Evolutionary conservation across 2,888 invertebrate genomes (phyloP).

Genomic region (Conistra vaccinii): DNA sequence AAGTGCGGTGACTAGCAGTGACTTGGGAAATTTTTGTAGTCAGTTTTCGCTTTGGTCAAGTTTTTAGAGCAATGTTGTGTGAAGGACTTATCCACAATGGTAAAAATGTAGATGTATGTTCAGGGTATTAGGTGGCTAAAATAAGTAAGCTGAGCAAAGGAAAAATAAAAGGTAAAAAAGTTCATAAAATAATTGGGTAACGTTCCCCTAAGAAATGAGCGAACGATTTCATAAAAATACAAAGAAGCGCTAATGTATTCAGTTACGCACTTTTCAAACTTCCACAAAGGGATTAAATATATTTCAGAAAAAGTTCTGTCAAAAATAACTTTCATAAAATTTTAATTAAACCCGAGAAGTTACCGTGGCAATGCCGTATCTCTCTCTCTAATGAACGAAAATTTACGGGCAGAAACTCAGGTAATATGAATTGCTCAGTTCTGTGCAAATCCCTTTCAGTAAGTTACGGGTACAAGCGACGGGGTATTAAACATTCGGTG

Average conservation of each 20-base stretch:
- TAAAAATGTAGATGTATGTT: neutral
- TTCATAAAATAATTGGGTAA: neutral
- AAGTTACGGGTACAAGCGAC: constrained; percentile 37
- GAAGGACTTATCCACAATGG: neutral
- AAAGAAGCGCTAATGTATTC: neutral
- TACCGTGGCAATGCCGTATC: constrained; percentile 13
- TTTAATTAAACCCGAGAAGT: constrained; percentile 59
- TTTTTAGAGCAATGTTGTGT: neutral
- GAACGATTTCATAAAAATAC: constrained; percentile 16
- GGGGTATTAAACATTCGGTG: constrained; percentile 11
- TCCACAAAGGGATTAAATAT: constrained; percentile 30
- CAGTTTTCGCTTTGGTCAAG: neutral
- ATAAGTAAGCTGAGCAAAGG: neutral
- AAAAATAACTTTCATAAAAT: constrained; percentile 35
- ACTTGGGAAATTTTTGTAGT: neutral
- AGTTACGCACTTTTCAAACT: constrained; percentile 15
- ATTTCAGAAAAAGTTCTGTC: constrained; percentile 38
- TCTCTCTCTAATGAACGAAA: constrained; percentile 60
- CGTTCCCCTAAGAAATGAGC: neutral
- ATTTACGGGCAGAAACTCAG: constrained; percentile 56
- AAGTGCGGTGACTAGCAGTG: neutral
- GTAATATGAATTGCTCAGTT: constrained; percentile 56
- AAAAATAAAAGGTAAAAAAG: neutral
- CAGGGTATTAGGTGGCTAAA: neutral
- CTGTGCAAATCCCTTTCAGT: constrained; percentile 37